phyloP scores from a whole-genome alignment of 2,113 vertebrate species.

The Hucho hucho region DNA sequence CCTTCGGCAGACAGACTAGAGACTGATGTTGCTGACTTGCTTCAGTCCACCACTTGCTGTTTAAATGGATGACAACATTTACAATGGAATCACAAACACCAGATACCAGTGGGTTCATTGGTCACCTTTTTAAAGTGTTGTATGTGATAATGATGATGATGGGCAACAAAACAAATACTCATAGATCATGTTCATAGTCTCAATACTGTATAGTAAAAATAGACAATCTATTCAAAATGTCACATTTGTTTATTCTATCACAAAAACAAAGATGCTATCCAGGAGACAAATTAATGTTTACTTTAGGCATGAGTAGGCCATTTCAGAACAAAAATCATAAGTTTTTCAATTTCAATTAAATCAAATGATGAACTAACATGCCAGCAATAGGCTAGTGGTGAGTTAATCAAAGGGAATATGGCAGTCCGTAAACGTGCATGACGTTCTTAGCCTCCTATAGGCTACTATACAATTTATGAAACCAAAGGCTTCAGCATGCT shows the following conservation, averaged over 20 bases:
- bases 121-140: not conserved
- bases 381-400: not conserved
- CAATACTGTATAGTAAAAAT: no score
- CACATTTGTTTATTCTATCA: no score
- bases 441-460: conserved; percentile 28
- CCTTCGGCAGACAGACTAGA: conserved; percentile 20
- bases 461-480: not conserved
- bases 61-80: not conserved
- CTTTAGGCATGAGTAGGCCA: not conserved
- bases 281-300: no score
- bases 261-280: no score
- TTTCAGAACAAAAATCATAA: not conserved
- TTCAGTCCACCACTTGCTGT: conserved; percentile 16
- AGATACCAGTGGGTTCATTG: not conserved
- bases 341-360: not conserved
- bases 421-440: conserved; percentile 32
- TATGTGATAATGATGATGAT: no score
- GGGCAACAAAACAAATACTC: no score
- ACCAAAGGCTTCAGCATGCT: conserved; percentile 36
- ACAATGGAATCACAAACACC: not conserved
- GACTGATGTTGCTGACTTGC: conserved; percentile 13
- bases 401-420: not conserved
- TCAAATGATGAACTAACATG: not conserved
- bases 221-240: no score
- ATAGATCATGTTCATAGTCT: no score